These are phyloP conservation scores for Nylanderia fulva DNA, from an alignment of 1,140 invertebrate genomes.

Conservation along the genomic window DNA sequence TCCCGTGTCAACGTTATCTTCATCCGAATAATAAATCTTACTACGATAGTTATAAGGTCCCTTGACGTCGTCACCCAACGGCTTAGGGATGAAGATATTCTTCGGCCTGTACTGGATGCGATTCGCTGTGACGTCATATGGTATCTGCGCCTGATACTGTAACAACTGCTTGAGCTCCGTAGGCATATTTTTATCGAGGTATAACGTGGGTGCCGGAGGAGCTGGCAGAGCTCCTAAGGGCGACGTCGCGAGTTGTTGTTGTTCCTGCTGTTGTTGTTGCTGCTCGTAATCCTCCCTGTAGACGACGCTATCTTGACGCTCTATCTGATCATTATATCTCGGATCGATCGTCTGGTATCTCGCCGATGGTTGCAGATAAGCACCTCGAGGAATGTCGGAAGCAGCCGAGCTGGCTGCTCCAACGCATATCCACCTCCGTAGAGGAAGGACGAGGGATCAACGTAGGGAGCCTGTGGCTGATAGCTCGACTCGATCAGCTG, in stretches of 20 bases:
- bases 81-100: slow-evolving; percentile 80
- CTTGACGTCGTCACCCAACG: slow-evolving; percentile 74
- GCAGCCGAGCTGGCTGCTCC: slow-evolving; percentile 11
- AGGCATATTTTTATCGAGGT: slow-evolving; percentile 77
- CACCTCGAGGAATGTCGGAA: not conserved
- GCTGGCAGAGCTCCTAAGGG: slow-evolving; percentile 24
- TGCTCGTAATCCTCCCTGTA: slow-evolving; percentile 71
- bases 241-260: slow-evolving; percentile 46
- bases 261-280: slow-evolving; percentile 12
- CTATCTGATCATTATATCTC: slow-evolving; percentile 14
- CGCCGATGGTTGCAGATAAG: slow-evolving; percentile 25
- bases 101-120: slow-evolving; percentile 80
- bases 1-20: slow-evolving; percentile 57
- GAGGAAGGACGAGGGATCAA: slow-evolving; percentile 79
- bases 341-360: slow-evolving; percentile 40
- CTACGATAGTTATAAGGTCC: slow-evolving; percentile 78
- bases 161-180: slow-evolving; percentile 79
- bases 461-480: slow-evolving; percentile 77
- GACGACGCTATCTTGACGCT: slow-evolving; percentile 55
- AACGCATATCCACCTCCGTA: slow-evolving; percentile 67
- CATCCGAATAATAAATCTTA: slow-evolving; percentile 78
- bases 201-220: slow-evolving; percentile 8
- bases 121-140: slow-evolving; percentile 83
- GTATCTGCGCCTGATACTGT: slow-evolving; percentile 81
- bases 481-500: slow-evolving; percentile 78